These are phyloP conservation scores for Pungitius pungitius DNA, from an alignment of 2,113 vertebrate genomes.

Conservation along the genomic window DNA sequence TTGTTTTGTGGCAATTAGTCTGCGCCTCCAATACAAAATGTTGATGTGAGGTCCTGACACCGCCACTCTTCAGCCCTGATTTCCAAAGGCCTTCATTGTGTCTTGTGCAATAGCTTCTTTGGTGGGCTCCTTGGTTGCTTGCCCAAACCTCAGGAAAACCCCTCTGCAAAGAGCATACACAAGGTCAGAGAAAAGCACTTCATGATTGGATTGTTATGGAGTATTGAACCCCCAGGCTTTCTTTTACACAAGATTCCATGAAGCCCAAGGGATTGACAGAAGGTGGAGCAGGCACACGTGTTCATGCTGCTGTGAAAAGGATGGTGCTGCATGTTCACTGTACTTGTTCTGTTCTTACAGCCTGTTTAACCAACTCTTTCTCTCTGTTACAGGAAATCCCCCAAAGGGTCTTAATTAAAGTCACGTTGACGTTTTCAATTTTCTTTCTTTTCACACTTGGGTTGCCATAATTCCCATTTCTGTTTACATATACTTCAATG, in stretches of 20 bases:
- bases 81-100: conserved; percentile 71
- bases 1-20: conserved; percentile 33
- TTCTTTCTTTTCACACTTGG: background rate
- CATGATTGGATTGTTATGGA: conserved; percentile 52
- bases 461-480: conserved; percentile 25
- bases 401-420: conserved; percentile 53
- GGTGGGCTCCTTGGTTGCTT: conserved; percentile 26
- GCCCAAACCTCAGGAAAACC: conserved; percentile 63
- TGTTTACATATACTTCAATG: conserved; percentile 31
- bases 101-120: conserved; percentile 69
- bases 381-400: conserved; percentile 48
- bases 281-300: conserved; percentile 19
- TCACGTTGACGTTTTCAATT: conserved; percentile 34
- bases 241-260: conserved; percentile 39
- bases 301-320: conserved; percentile 33
- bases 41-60: conserved; percentile 57
- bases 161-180: conserved; percentile 40
- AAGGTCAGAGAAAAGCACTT: conserved; percentile 39
- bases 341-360: conserved; percentile 32
- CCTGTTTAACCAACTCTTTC: conserved; percentile 26
- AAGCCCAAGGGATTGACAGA: conserved; percentile 27
- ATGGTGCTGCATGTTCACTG: conserved; percentile 7
- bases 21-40: conserved; percentile 49
- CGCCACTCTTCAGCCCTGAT: conserved; percentile 55
- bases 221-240: conserved; percentile 30